Percentiles rank a stretch among this genome's conserved stretches.
These are phyloP conservation scores for Drosophila kepulauana DNA, from an alignment of 1,140 invertebrate species.

Conservation along the genomic window DNA sequence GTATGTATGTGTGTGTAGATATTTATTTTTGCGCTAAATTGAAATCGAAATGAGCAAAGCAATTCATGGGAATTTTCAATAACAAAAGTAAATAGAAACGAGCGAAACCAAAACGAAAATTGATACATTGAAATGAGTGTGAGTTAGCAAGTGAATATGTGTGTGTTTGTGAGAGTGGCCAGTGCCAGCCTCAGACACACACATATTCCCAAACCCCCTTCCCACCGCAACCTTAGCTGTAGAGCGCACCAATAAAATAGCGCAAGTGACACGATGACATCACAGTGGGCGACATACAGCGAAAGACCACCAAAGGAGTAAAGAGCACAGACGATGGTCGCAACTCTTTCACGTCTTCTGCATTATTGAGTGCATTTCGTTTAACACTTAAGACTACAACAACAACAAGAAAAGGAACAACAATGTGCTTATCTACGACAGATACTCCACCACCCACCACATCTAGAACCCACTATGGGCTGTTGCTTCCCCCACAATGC, in stretches of 20 bases:
- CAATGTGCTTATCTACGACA: slow-evolving; percentile 33
- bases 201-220: not conserved
- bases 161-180: slow-evolving; percentile 6
- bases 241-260: slow-evolving; percentile 10
- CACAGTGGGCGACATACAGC: slow-evolving; percentile 26
- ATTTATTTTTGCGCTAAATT: slow-evolving; percentile 36
- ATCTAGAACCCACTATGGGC: not conserved
- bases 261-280: slow-evolving; percentile 56
- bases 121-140: slow-evolving; percentile 54
- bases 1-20: not conserved
- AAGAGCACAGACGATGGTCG: slow-evolving; percentile 19
- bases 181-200: slow-evolving; percentile 9
- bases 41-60: slow-evolving; percentile 47
- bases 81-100: slow-evolving; percentile 57
- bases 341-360: slow-evolving; percentile 1
- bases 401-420: not conserved
- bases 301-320: not conserved
- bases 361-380: slow-evolving; percentile 26
- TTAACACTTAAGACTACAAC: slow-evolving; percentile 16
- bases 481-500: not conserved
- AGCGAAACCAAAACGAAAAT: slow-evolving; percentile 59
- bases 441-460: not conserved
- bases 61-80: slow-evolving; percentile 40
- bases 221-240: not conserved
- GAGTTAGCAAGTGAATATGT: slow-evolving; percentile 17